Evolutionary conservation across 2,797 vertebrate genomes (phyloP).

Genomic region (Ceryle rudis): DNA sequence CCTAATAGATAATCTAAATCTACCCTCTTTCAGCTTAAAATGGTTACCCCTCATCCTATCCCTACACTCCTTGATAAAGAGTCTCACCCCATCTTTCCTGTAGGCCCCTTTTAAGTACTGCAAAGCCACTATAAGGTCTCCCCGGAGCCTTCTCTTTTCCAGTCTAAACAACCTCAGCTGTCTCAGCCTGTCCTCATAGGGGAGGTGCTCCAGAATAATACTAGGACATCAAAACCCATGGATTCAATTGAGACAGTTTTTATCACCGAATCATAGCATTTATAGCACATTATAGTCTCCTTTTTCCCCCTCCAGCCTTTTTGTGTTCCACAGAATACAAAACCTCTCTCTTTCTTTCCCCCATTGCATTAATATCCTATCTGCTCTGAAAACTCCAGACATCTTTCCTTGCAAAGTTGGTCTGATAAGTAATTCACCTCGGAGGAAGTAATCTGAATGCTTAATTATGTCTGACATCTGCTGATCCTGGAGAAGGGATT

Average conservation of each 20-base stretch:
- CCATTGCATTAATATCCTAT: background rate
- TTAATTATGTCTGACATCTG: background rate
- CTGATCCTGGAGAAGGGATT: background rate
- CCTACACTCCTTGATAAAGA: too few relatives aligned
- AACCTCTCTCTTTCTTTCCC: background rate
- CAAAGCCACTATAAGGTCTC: background rate
- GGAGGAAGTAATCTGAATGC: background rate
- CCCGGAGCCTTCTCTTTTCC: background rate
- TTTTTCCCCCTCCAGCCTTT: background rate
- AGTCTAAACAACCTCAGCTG: background rate
- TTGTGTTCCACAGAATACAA: background rate
- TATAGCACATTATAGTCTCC: background rate
- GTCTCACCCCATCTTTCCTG: too few relatives aligned
- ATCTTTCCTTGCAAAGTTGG: background rate
- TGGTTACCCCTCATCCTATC: too few relatives aligned
- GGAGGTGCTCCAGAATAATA: background rate
- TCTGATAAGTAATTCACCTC: background rate
- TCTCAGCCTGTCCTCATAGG: background rate
- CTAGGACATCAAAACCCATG: background rate
- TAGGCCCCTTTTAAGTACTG: background rate
- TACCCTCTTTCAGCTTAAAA: too few relatives aligned
- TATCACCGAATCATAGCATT: background rate
- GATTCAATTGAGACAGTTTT: background rate
- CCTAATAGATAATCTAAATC: too few relatives aligned
- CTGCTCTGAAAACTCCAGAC: background rate